Percentiles rank a stretch among this genome's conserved stretches.
Conservation (phyloP, 1,140 invertebrate species). For the Drosophila arawakana region DNA sequence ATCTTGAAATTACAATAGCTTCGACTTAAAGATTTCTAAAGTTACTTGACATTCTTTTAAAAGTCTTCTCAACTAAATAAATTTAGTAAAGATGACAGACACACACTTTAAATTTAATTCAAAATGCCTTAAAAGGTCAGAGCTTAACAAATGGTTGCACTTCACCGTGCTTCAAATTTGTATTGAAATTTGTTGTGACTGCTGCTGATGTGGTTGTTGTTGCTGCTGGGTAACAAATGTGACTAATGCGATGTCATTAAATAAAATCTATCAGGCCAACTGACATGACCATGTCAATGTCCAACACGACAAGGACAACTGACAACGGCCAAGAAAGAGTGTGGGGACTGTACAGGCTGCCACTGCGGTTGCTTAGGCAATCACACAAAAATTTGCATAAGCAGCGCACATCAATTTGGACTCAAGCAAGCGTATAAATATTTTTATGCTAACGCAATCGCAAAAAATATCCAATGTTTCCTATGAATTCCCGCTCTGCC, state of each 20-base stretch:
- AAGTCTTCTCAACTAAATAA: background rate
- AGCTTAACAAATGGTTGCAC: conserved; percentile 3
- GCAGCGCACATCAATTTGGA: conserved; percentile 74
- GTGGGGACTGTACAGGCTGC: conserved; percentile 15
- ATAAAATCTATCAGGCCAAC: conserved; percentile 73
- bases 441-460: conserved; percentile 74
- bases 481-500: background rate
- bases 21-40: background rate
- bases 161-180: conserved; percentile 5
- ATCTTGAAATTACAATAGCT: background rate
- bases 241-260: conserved; percentile 73
- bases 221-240: conserved; percentile 69
- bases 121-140: background rate
- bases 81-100: background rate
- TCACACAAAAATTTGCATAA: conserved; percentile 73
- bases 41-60: background rate
- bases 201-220: conserved; percentile 16
- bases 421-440: conserved; percentile 75
- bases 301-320: conserved; percentile 30
- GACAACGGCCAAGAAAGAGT: conserved; percentile 38
- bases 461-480: conserved; percentile 38
- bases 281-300: conserved; percentile 58
- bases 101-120: background rate
- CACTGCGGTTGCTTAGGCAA: conserved; percentile 70
- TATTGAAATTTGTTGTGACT: conserved; percentile 17